These are phyloP conservation scores for Polyommatus iphigenia DNA, from an alignment of 2,888 invertebrate genomes.

Conservation along the genomic window DNA sequence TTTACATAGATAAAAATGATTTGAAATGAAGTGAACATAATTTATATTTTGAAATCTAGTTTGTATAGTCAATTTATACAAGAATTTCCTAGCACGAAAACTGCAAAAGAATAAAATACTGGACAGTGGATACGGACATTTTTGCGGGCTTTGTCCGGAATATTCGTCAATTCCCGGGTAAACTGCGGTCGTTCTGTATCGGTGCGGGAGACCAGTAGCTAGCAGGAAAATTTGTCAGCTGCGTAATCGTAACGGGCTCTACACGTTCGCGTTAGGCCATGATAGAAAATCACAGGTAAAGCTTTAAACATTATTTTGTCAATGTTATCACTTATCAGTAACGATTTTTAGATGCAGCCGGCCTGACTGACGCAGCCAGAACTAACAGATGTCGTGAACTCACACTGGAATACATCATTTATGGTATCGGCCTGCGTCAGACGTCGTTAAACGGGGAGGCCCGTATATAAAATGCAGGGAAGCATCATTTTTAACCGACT, in stretches of 20 bases:
- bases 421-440: too few species aligned
- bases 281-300: too few species aligned
- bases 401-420: too few species aligned
- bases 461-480: too few species aligned
- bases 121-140: constrained; percentile 12
- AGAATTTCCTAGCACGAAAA: background rate
- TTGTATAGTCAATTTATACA: background rate
- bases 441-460: too few species aligned
- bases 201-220: background rate
- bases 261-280: too few species aligned
- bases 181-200: background rate
- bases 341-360: too few species aligned
- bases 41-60: background rate
- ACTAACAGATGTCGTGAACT: too few species aligned
- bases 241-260: background rate
- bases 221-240: background rate
- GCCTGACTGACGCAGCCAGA: too few species aligned
- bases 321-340: too few species aligned
- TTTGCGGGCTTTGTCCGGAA: background rate
- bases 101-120: background rate
- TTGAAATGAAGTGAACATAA: background rate
- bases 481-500: too few species aligned
- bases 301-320: too few species aligned
- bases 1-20: background rate
- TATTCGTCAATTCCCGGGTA: constrained; percentile 11